Percentiles rank a stretch among this genome's conserved stretches.
Evolutionary conservation across 2,888 invertebrate genomes (phyloP).

Genomic region (Cheilosia grossa): DNA sequence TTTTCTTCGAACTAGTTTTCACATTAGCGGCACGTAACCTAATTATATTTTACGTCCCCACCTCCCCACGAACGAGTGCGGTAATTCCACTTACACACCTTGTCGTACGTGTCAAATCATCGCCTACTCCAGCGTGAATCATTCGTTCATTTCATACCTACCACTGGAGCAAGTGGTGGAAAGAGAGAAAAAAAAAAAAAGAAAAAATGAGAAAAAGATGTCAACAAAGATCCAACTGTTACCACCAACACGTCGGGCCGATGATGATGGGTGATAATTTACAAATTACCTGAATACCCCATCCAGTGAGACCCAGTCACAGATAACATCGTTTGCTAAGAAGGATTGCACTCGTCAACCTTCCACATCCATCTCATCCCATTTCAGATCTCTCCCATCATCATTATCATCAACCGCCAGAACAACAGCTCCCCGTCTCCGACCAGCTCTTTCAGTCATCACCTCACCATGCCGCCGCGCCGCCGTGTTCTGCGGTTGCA

Average conservation of each 20-base stretch:
- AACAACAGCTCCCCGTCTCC: constrained; percentile 17
- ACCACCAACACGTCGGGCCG: constrained; percentile 68
- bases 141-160: constrained; percentile 51
- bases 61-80: constrained; percentile 26
- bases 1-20: background rate
- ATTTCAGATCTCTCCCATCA: constrained; percentile 53
- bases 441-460: constrained; percentile 26
- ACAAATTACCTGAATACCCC: constrained; percentile 72
- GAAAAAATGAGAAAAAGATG: constrained; percentile 36
- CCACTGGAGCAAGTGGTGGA: constrained; percentile 12
- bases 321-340: constrained; percentile 58
- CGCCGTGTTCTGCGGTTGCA: constrained; percentile 68
- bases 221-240: constrained; percentile 52
- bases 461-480: constrained; percentile 22
- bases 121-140: constrained; percentile 59
- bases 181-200: background rate
- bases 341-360: constrained; percentile 64
- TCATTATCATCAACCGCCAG: constrained; percentile 54
- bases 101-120: constrained; percentile 65
- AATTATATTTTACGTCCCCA: constrained; percentile 57
- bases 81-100: constrained; percentile 59
- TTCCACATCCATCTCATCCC: constrained; percentile 55
- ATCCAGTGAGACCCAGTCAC: constrained; percentile 38
- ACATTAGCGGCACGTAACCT: constrained; percentile 27
- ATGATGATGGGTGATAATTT: constrained; percentile 74